Base-by-base conservation (phyloP, 1,140 invertebrate genomes). In the Trichonephila clavata region DNA sequence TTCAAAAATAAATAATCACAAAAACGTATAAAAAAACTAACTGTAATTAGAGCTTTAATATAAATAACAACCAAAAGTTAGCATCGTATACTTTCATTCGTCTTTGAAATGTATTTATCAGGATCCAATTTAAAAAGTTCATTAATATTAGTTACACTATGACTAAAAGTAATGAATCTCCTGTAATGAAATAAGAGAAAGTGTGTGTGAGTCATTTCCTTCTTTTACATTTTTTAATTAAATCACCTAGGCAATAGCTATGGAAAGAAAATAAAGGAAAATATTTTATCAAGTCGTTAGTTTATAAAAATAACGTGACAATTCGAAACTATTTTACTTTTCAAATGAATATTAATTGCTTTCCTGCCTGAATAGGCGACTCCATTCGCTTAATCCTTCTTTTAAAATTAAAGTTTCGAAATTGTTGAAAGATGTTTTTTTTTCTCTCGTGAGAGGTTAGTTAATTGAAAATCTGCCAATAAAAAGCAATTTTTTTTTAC, bases 291-390 rank as follows among this genome's bases (percentile, higher is more conserved):
- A 71, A 71, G 27, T 32, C 68, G 24, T 27, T 32, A 32, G 24
- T 27, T 32, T 27, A 71, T 71, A 71, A 71, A 71, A 71, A 71
- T 71, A 27, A 71, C 27, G 24, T 71, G 68, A 32, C 68, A 71
- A 71, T 71, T 71, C 68, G 14, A 16, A 32, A 32, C 24, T 39
- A 77, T 32, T 77, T 77, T 77, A 24, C 6, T 77, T 6, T 77
- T 27, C 27, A 32, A 77, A 77, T 39, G 68, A 77, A 77, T 77
- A 77, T 77, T 77, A 77, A 77, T 77, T 77, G 32, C 27, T 77
- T 32, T 68, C 68, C 27, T 14, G 6, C 16, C 14, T 39, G 16
- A 32, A 16, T 14, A 20, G 68, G 13, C 32, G 18, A 32, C 27
- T 39, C 16, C 27, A 77, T 77, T 77, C 27, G 27, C 32, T 39